Conservation (phyloP, 2,113 vertebrate species). For the Notarius quadriscutis region DNA sequence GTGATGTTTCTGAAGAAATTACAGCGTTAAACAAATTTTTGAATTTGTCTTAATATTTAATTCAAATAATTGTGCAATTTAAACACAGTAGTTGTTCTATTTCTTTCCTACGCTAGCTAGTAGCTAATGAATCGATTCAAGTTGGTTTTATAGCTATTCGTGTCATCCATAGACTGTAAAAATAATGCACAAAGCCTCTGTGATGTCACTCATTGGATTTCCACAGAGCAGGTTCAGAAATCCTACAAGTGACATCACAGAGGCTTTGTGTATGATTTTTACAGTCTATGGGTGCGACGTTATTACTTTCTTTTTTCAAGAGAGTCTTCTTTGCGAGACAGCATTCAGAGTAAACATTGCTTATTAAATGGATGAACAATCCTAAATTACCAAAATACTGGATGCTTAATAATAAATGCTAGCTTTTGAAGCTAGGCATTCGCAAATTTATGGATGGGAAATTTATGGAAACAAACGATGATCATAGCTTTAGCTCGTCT, state of each 20-base stretch:
- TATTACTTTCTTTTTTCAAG: not conserved
- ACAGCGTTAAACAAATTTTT: not conserved
- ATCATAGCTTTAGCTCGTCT: not conserved
- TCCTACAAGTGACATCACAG: too few species aligned
- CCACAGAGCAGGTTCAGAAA: too few species aligned
- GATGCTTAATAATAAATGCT: not conserved
- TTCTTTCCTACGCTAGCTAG: not conserved
- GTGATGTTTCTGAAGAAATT: not conserved
- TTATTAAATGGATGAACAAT: not conserved
- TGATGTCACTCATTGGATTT: too few species aligned
- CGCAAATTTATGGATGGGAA: not conserved
- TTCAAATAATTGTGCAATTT: not conserved
- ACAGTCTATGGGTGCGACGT: not conserved
- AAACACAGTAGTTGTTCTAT: not conserved
- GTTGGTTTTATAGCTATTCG: not conserved
- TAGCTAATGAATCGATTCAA: not conserved
- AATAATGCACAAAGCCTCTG: too few species aligned
- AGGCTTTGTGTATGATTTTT: too few species aligned
- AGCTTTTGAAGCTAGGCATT: not conserved
- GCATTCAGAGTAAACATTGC: not conserved
- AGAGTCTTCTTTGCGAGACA: not conserved
- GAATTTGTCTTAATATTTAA: not conserved
- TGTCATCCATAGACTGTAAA: too few species aligned
- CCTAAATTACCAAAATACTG: not conserved
- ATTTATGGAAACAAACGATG: not conserved